A percentile compares a stretch with the other conserved stretches of the same genome.
Evolutionary conservation across 1,140 invertebrate genomes (phyloP).

Genomic region (Rhyzopertha dominica): DNA sequence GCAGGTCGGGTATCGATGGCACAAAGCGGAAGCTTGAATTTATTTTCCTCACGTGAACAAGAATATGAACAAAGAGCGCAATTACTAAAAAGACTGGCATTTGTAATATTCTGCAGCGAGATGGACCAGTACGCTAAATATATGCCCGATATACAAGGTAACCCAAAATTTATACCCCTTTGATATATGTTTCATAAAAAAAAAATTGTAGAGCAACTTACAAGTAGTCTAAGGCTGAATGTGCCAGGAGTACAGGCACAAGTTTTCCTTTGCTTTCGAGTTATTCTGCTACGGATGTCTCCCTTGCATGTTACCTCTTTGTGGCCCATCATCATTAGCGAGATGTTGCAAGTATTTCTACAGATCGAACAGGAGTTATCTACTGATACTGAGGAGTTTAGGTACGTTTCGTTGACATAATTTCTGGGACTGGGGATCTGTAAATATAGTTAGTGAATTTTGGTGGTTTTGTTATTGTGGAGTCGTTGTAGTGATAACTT

Average conservation of each 20-base stretch:
- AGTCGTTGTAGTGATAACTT: conserved; percentile 20
- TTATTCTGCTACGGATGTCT: conserved; percentile 82
- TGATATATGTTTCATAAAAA: no score
- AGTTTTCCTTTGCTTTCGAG: conserved; percentile 88
- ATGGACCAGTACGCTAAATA: conserved; percentile 89
- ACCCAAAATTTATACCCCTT: conserved; percentile 7
- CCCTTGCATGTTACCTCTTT: conserved; percentile 81
- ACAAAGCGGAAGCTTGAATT: conserved; percentile 71
- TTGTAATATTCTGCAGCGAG: conserved; percentile 88
- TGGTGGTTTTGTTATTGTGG: conserved; percentile 8
- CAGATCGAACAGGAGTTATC: conserved; percentile 85
- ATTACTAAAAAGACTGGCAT: conserved; percentile 81
- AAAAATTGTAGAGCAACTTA: conserved; percentile 70
- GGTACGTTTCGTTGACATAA: conserved; percentile 51
- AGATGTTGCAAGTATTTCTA: conserved; percentile 87
- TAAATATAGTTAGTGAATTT: conserved; percentile 18
- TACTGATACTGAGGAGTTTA: conserved; percentile 74
- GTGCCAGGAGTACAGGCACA: conserved; percentile 80
- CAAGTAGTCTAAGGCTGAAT: conserved; percentile 76
- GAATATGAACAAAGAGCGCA: conserved; percentile 86
- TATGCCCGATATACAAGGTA: conserved; percentile 92
- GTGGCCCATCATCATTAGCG: conserved; percentile 92
- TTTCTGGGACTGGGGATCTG: no score
- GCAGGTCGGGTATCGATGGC: conserved; percentile 71
- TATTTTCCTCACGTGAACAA: conserved; percentile 78